Evolutionary conservation across 2,797 vertebrate genomes (phyloP).

Genomic region (Lepus townsendii): DNA sequence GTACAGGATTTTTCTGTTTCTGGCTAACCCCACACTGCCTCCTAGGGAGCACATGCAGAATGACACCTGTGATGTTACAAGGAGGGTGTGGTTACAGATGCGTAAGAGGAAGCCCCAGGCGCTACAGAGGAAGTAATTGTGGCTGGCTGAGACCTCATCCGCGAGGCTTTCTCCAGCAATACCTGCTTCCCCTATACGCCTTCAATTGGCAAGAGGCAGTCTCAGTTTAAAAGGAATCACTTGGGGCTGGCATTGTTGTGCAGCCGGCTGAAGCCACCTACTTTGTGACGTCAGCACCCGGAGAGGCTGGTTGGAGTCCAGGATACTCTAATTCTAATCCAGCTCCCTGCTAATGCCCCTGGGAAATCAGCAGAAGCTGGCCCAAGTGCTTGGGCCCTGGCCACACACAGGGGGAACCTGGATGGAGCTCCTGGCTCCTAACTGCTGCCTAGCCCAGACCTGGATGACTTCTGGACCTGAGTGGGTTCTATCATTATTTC

Average conservation of each 20-base stretch:
- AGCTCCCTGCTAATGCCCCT: too few species aligned
- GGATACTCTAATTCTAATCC: too few species aligned
- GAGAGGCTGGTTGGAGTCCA: too few species aligned
- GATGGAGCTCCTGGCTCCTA: too few species aligned
- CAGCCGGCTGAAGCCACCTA: too few species aligned
- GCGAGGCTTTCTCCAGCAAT: background rate
- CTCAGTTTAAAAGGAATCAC: background rate
- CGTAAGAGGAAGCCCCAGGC: background rate
- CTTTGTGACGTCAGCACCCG: too few species aligned
- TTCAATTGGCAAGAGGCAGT: background rate
- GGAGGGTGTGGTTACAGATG: background rate
- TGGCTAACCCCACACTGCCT: background rate
- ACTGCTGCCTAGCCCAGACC: too few species aligned
- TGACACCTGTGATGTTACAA: background rate
- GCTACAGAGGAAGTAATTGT: too few species aligned
- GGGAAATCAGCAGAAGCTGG: too few species aligned
- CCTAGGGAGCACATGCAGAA: background rate
- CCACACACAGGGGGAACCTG: too few species aligned
- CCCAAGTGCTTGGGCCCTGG: background rate
- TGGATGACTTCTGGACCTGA: background rate
- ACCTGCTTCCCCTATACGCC: background rate
- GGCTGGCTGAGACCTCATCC: background rate
- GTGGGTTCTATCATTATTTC: background rate
- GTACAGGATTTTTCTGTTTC: background rate
- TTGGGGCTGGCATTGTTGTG: too few species aligned